These are phyloP conservation scores for Formicarius rufipectus DNA, from an alignment of 2,113 vertebrate genomes.

Conservation along the genomic window DNA sequence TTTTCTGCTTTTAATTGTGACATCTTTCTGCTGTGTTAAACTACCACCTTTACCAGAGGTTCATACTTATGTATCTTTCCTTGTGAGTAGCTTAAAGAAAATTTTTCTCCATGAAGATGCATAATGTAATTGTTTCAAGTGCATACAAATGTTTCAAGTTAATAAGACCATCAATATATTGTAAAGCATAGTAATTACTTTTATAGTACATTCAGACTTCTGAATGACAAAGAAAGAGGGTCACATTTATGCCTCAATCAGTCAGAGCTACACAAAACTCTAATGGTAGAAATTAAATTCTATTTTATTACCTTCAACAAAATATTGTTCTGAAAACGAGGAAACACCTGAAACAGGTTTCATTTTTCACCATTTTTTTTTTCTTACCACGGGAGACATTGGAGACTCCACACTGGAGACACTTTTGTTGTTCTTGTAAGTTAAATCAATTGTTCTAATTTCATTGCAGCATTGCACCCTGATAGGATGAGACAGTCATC, in stretches of 20 bases:
- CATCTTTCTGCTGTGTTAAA: not conserved
- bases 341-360: not conserved
- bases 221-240: not conserved
- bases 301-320: not conserved
- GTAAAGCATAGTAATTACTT: not conserved
- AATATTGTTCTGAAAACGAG: not conserved
- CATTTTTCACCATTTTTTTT: not conserved
- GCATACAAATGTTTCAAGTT: not conserved
- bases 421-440: not conserved
- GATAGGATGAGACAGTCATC: not conserved
- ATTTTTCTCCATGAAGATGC: not conserved
- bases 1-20: not conserved
- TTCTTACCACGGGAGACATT: not conserved
- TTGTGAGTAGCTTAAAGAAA: not conserved
- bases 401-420: not conserved
- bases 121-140: not conserved
- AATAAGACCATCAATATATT: not conserved
- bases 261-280: not conserved
- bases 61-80: not conserved
- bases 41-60: not conserved
- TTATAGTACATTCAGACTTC: not conserved
- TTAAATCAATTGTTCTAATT: not conserved
- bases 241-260: not conserved
- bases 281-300: not conserved
- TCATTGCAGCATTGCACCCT: not conserved